Conservation (phyloP, 2,888 invertebrate genomes). For the Cheilosia grossa region DNA sequence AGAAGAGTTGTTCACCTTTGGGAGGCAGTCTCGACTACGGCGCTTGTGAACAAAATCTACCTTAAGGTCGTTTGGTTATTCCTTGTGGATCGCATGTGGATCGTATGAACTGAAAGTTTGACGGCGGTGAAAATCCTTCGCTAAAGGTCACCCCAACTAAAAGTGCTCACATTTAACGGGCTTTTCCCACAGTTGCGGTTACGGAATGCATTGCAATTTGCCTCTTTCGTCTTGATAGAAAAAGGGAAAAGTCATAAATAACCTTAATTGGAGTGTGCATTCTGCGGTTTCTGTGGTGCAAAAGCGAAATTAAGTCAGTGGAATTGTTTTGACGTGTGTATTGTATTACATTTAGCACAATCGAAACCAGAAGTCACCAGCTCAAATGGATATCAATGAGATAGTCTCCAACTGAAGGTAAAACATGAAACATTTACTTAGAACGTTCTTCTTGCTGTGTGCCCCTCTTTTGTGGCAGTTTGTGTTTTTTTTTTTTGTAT, state of each 20-base stretch:
- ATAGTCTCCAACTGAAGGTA: constrained; percentile 62
- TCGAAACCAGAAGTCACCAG: constrained; percentile 42
- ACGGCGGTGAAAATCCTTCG: constrained; percentile 45
- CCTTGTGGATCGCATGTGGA: constrained; percentile 57
- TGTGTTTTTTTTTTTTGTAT: constrained; percentile 13
- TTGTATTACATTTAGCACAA: constrained; percentile 53
- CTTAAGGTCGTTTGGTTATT: constrained; percentile 38
- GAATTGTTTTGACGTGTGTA: constrained; percentile 66
- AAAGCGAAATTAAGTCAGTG: constrained; percentile 61
- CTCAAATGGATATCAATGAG: constrained; percentile 64
- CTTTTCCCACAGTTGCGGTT: constrained; percentile 43
- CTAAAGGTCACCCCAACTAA: constrained; percentile 58
- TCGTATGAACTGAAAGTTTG: constrained; percentile 12
- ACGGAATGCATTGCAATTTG: constrained; percentile 32
- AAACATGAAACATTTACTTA: constrained; percentile 49
- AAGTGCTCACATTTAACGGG: constrained; percentile 20
- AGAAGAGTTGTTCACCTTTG: constrained; percentile 35
- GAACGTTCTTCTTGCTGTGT: constrained; percentile 34
- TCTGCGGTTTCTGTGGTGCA: constrained; percentile 62
- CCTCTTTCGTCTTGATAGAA: no score
- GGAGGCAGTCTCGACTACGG: neutral
- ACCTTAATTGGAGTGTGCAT: constrained; percentile 66
- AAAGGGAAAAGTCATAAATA: constrained; percentile 28
- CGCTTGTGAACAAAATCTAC: neutral
- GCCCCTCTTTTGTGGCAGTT: neutral